Evolutionary conservation across 2,888 invertebrate species (phyloP).

Genomic region (Hesperia comma): DNA sequence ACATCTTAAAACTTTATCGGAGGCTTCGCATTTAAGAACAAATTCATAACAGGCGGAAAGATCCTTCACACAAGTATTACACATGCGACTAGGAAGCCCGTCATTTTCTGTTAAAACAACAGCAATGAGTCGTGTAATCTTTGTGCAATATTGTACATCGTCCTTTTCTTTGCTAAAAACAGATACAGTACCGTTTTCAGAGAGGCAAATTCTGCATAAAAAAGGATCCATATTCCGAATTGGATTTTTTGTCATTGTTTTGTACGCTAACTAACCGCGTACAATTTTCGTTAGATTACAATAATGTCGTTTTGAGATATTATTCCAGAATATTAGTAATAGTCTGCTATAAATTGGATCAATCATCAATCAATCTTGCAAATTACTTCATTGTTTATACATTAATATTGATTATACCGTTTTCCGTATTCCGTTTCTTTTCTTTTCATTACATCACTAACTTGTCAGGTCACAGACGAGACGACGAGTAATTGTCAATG

Average conservation of each 20-base stretch:
- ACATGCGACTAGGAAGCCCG: slow-evolving; percentile 67
- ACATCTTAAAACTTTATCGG: slow-evolving; percentile 64
- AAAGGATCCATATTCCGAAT: slow-evolving; percentile 47
- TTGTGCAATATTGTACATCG: slow-evolving; percentile 60
- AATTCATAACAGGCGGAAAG: slow-evolving; percentile 64
- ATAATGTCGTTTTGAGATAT: too few relatives aligned
- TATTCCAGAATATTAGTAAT: too few relatives aligned
- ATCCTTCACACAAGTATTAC: slow-evolving; percentile 62
- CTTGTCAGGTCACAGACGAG: too few relatives aligned
- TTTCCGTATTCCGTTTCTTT: too few relatives aligned
- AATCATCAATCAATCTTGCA: too few relatives aligned
- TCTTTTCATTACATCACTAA: too few relatives aligned
- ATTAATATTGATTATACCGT: too few relatives aligned
- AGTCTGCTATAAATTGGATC: too few relatives aligned
- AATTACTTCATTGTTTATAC: too few relatives aligned
- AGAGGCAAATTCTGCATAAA: slow-evolving; percentile 70
- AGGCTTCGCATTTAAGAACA: slow-evolving; percentile 65
- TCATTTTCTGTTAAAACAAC: slow-evolving; percentile 64
- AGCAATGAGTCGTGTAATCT: slow-evolving; percentile 66
- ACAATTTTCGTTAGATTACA: not conserved
- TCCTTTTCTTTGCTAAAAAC: slow-evolving; percentile 60
- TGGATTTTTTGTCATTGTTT: not conserved
- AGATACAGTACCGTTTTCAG: slow-evolving; percentile 60
- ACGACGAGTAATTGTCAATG: too few relatives aligned
- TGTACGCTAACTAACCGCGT: not conserved